Conservation (phyloP, 2,113 vertebrate genomes). For the Poicephalus gulielmi region DNA sequence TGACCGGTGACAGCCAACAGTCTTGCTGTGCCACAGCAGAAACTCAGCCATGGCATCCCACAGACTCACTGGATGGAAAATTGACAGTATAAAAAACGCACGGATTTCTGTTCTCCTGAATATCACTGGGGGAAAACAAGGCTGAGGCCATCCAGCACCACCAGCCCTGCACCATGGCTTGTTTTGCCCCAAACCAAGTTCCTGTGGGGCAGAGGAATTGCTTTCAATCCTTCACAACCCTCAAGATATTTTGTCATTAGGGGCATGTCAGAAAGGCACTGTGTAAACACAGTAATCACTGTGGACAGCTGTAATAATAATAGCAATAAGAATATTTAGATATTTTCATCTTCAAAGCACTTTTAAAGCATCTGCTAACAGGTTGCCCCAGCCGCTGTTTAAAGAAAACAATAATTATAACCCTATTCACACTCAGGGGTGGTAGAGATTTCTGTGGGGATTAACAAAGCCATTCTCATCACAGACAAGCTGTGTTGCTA, state of each 20-base stretch:
- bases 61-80: background rate
- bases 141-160: background rate
- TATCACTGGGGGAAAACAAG: rapidly evolving
- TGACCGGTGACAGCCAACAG: background rate
- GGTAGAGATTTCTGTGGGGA: background rate
- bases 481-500: background rate
- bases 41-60: background rate
- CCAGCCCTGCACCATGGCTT: background rate
- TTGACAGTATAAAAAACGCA: rapidly evolving
- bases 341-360: constrained; percentile 1
- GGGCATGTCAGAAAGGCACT: background rate
- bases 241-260: background rate
- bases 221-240: background rate
- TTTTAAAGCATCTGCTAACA: background rate
- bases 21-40: background rate
- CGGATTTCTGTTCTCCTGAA: background rate
- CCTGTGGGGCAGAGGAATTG: background rate
- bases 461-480: background rate
- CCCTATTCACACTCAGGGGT: background rate
- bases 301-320: background rate
- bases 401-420: background rate
- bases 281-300: background rate
- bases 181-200: background rate
- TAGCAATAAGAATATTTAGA: background rate
- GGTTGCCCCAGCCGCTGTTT: background rate